These are phyloP conservation scores for Lepidurus arcticus DNA, from an alignment of 1,140 invertebrate genomes.

Conservation along the genomic window DNA sequence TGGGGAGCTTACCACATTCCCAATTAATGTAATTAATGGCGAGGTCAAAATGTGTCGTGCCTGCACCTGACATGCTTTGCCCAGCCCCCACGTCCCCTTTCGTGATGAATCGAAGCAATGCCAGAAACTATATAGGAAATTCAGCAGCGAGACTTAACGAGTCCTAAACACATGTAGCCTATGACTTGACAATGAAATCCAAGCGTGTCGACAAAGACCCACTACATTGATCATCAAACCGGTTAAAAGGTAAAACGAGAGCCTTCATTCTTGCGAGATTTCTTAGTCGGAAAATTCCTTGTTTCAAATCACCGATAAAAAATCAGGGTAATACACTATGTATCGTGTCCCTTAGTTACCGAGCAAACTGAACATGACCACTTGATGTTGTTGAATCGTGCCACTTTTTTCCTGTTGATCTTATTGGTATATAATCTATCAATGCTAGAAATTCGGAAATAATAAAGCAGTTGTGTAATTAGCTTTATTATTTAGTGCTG, in stretches of 20 bases:
- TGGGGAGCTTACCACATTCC: neutral
- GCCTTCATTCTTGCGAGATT: neutral
- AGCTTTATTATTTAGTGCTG: too few species aligned
- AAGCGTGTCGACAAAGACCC: neutral
- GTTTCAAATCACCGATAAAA: neutral
- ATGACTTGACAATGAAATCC: neutral
- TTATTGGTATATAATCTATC: too few species aligned
- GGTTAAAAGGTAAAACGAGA: neutral
- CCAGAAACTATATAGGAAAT: neutral
- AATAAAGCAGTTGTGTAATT: too few species aligned
- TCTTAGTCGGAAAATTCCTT: neutral
- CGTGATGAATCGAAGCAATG: constrained; percentile 10
- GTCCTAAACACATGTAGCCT: neutral
- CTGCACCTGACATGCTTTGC: constrained; percentile 3
- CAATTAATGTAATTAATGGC: constrained; percentile 16
- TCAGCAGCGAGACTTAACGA: neutral
- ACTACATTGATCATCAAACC: too few species aligned
- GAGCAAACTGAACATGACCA: too few species aligned
- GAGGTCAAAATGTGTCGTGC: neutral
- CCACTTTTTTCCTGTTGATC: too few species aligned
- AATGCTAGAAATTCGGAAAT: too few species aligned
- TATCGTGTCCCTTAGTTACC: too few species aligned
- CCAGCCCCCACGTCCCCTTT: neutral
- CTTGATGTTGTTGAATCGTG: too few species aligned
- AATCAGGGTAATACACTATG: neutral